These are phyloP conservation scores for Pachyseris speciosa DNA, from an alignment of 64 coral and sea anemone species.

Conservation along the genomic window DNA sequence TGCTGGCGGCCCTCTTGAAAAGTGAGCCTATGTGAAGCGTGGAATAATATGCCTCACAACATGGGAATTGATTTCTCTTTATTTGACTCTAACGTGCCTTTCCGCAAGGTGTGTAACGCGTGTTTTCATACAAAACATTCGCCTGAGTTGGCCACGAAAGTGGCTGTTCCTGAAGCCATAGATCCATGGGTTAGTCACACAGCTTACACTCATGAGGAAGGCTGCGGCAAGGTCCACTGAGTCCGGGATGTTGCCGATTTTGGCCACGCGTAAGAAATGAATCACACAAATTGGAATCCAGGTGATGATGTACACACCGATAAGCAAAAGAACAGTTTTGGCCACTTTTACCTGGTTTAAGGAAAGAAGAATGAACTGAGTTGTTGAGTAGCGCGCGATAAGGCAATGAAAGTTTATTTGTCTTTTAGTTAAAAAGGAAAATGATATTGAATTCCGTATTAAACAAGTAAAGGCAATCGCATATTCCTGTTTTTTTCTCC, in stretches of 20 bases:
- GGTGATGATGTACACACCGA: slow-evolving; percentile 82
- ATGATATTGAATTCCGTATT: no score
- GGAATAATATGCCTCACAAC: neutral
- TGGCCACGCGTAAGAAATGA: slow-evolving; percentile 81
- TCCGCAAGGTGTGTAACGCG: neutral
- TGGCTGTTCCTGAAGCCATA: slow-evolving; percentile 82
- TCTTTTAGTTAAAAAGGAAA: no score
- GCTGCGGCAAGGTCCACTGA: slow-evolving; percentile 74
- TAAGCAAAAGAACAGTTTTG: slow-evolving; percentile 65
- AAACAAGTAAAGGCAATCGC: no score
- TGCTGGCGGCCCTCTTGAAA: no score
- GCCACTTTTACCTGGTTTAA: slow-evolving; percentile 71
- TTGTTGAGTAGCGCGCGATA: no score
- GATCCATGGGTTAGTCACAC: slow-evolving; percentile 92
- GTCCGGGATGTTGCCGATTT: slow-evolving; percentile 55
- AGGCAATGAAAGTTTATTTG: no score
- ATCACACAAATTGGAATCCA: slow-evolving; percentile 83
- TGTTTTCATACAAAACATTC: slow-evolving; percentile 59
- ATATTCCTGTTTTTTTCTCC: no score
- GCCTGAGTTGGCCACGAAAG: slow-evolving; percentile 69
- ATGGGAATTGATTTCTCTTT: neutral
- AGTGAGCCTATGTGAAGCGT: no score
- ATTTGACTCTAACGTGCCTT: neutral
- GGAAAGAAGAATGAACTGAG: neutral
- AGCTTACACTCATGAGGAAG: slow-evolving; percentile 76